Evolutionary conservation across 2,888 invertebrate genomes (phyloP), one percentile per base, ranked within the genome.

Genomic region (Tinea trinotella): DNA sequence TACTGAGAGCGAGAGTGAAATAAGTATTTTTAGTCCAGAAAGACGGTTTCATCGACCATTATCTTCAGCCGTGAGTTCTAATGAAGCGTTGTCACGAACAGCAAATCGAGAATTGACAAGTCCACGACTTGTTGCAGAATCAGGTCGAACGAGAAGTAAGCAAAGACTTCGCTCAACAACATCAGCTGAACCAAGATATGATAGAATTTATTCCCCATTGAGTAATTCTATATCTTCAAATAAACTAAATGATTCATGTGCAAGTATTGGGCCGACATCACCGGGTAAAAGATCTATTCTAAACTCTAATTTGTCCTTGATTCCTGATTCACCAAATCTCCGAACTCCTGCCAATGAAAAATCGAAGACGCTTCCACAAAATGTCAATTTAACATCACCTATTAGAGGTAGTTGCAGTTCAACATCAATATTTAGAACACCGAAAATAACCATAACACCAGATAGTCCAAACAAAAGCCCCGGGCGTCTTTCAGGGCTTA

Each of bases 361-460:
- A 71, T 88, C 90, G 1, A 89, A 89, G 74, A 90, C 90, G 0
- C 70, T 90, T 56, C 90, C 90, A 48, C 90, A 90, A 71, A 89
- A 89, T 72, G 72, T 89, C 15, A 77, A 68, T 58, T 67, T 74
- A 60, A 72, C 82, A 59, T 83, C 82, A 35, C 85, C 85, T 55
- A 82, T 85, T 55, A 74, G 83, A 68, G 76, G 77, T 30, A 84
- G 85, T 59, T 83, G 74, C 63, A 82, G 83, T 63, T 81, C 85
- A 54, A 75, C 77, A 17, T 80, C 80, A 57, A 75, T 86, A 68
- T 84, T 85, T 65, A 76, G 74, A 64, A 73, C 79, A 30, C 82
- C 83, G 52, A 73, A 71, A 62, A 77, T 80, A 63, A 78, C 81
- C 2, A 78, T 85, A 48, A 83, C 82, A 57, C 77, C 88, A 60